Base-by-base conservation (phyloP, 2,797 vertebrate species). In the Eulemur albifrons region DNA sequence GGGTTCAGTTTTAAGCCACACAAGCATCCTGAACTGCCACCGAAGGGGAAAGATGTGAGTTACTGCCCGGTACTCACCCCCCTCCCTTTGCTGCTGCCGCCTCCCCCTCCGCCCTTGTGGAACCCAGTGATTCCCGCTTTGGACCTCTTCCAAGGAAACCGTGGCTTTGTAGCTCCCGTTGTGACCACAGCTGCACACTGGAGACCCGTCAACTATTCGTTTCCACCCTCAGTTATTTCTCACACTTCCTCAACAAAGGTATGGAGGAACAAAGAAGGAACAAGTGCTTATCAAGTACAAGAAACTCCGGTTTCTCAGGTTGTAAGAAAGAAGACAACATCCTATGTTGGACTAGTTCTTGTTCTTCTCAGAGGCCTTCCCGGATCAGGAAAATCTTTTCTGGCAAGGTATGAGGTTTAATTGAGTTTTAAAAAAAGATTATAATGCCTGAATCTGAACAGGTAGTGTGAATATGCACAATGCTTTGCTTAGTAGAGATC, bases 351-450 rank as follows among this genome's bases (percentile, higher is more conserved):
- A 94, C 99, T 98, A 95, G 99, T 99, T 63, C 99, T 99, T 65
- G 99, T 99, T 96, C 98, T 99, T 97, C 99, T 99, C 84, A 99
- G 99, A 98, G 99, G 99, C 10, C 99, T 99, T 96, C 99, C 99
- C 1, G 99, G 99, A 98, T 99, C 99, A 94, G 99, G 99, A 97
- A 99, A 99, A 98, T 99, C 99, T 21, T 99, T 99, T 90, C 95
- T 99, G 98, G 99, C 99, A 98, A 99, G 99, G 99, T 99, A 99
- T 88, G 98, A 96, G 87, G 89, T 97, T 97, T 97, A 95, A 92
- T 82, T 94, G 43, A 79, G 14, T 88, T 96, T 84, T 10, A 5
- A 57, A 83, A 73, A 73, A 52, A 15, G 45, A 83, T 5, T 69
- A 23, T 52, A 67, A 65, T 94, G 40, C 32, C n/a, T 82, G 43